Percentiles rank a stretch among this genome's conserved stretches.
Conservation (phyloP, 2,888 invertebrate genomes). For the Sinotaia quadrata region DNA sequence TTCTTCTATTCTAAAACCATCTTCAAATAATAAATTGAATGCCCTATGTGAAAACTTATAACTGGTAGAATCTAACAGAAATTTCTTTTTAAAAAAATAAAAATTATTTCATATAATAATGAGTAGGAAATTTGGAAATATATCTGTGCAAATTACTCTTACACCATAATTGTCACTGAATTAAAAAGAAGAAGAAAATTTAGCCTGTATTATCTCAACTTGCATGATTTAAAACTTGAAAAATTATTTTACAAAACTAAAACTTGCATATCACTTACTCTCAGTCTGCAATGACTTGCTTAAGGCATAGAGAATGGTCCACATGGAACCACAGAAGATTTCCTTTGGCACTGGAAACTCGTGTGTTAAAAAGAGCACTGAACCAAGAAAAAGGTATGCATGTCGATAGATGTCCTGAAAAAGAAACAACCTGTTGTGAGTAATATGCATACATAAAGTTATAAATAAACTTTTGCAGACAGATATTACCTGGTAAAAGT, state of each 20-base stretch:
- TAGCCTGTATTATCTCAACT: not conserved
- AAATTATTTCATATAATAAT: no score
- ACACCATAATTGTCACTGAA: not conserved
- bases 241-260: not conserved
- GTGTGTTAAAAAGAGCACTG: conserved; percentile 55
- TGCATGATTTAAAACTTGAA: not conserved
- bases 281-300: conserved; percentile 20
- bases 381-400: conserved; percentile 62
- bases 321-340: conserved; percentile 64
- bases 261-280: conserved; percentile 49
- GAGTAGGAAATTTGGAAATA: no score
- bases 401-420: conserved; percentile 62
- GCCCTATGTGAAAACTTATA: no score
- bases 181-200: conserved; percentile 16
- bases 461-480: no score
- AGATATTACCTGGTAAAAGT: no score
- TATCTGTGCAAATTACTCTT: not conserved
- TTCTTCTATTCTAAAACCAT: no score
- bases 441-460: no score
- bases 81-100: no score
- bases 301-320: conserved; percentile 62
- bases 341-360: conserved; percentile 66
- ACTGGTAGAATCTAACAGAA: no score
- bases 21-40: no score
- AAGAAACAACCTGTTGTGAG: no score